A percentile compares a stretch with the other conserved stretches of the same genome.
These are phyloP conservation scores for Sinella curviseta DNA, from an alignment of 1,140 invertebrate species.

Conservation along the genomic window DNA sequence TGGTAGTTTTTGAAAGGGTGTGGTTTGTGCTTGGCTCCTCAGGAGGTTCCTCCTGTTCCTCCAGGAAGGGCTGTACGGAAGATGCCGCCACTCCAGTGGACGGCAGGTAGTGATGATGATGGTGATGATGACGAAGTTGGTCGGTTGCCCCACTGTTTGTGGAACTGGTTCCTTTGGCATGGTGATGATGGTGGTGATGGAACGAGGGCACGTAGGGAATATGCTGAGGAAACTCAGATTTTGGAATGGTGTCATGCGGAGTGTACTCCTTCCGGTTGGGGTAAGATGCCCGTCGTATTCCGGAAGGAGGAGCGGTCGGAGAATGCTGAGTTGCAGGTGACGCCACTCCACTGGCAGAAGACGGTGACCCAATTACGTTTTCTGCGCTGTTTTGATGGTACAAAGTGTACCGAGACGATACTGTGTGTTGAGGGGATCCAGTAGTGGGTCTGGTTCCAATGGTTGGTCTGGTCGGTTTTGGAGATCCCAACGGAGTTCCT, in stretches of 20 bases:
- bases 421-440: background rate
- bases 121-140: background rate
- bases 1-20: background rate
- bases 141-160: background rate
- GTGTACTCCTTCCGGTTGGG: background rate
- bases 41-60: conserved; percentile 17
- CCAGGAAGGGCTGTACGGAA: background rate
- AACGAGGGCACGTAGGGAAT: background rate
- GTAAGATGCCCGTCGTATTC: background rate
- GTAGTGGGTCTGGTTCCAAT: background rate
- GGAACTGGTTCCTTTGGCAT: background rate
- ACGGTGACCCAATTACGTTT: background rate
- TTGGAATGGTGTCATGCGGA: conserved; percentile 1
- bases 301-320: background rate
- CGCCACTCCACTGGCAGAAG: background rate
- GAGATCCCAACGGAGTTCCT: background rate
- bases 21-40: background rate
- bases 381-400: conserved; percentile 9
- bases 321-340: background rate
- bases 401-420: background rate
- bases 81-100: background rate
- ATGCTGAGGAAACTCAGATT: conserved; percentile 11
- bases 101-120: conserved; percentile 11
- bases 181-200: background rate
- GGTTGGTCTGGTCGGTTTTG: background rate